phyloP scores from a whole-genome alignment of 2,797 vertebrate genomes.

The Atherinosoma microstoma region DNA sequence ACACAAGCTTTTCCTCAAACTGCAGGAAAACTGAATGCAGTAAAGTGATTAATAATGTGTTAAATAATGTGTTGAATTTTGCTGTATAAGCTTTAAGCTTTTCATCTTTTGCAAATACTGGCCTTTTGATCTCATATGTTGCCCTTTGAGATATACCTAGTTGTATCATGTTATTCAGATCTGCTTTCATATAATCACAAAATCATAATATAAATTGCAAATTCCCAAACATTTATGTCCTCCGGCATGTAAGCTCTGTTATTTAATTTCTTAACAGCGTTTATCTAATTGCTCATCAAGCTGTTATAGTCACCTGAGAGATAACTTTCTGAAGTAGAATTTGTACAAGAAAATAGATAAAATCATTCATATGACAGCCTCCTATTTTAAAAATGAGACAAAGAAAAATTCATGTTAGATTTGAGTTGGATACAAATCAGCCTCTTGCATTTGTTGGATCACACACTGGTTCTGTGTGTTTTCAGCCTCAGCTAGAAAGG shows the following conservation, averaged over 20 bases:
- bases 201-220: conserved; percentile 24
- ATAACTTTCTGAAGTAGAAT: conserved; percentile 29
- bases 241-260: conserved; percentile 36
- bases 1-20: conserved; percentile 21
- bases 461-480: conserved; percentile 11
- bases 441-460: background rate
- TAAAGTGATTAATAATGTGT: conserved; percentile 27
- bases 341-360: conserved; percentile 16
- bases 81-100: conserved; percentile 17
- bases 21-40: conserved; percentile 2
- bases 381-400: conserved; percentile 16
- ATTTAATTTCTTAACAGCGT: conserved; percentile 19
- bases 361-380: conserved; percentile 1
- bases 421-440: conserved; percentile 20
- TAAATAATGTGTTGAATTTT: conserved; percentile 13
- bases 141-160: conserved; percentile 24
- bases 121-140: conserved; percentile 46
- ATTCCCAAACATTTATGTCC: conserved; percentile 17
- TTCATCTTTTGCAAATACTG: conserved; percentile 31
- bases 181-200: conserved; percentile 22
- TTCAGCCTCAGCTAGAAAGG: conserved; percentile 15
- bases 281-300: conserved; percentile 19
- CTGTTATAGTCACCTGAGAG: conserved; percentile 14
- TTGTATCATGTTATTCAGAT: conserved; percentile 30
- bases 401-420: conserved; percentile 15